A percentile compares a stretch with the other conserved stretches of the same genome.
phyloP scores from a whole-genome alignment of 2,888 invertebrate genomes.

The Phyllotreta cruciferae region DNA sequence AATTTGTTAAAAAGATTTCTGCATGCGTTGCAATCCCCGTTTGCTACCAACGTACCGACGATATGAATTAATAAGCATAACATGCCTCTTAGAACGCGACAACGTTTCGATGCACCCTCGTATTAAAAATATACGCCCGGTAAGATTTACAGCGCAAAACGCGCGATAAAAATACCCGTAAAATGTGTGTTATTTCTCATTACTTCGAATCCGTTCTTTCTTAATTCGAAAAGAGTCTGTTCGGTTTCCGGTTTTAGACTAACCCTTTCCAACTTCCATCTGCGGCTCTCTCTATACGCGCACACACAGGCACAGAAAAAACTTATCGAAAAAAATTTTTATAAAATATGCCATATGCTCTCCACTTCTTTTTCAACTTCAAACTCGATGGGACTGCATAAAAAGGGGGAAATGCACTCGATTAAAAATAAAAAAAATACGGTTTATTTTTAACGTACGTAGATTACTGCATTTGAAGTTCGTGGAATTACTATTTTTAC shows the following conservation, averaged over 20 bases:
- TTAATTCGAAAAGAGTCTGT: conserved; percentile 44
- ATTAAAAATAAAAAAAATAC: conserved; percentile 41
- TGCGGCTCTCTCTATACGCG: conserved; percentile 28
- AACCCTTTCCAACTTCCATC: conserved; percentile 44
- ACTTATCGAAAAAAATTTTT: conserved; percentile 50
- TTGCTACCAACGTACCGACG: no score
- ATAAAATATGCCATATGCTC: conserved; percentile 51
- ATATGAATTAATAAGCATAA: no score
- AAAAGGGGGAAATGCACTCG: conserved; percentile 41
- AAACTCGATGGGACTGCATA: conserved; percentile 21
- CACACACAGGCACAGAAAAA: conserved; percentile 38
- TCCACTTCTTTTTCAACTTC: conserved; percentile 27
- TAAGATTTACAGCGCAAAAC: conserved; percentile 17
- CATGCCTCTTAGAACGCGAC: no score
- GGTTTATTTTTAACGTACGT: conserved; percentile 43
- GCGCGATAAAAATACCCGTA: conserved; percentile 38
- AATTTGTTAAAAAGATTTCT: no score
- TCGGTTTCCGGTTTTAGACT: conserved; percentile 43
- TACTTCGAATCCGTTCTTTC: conserved; percentile 38
- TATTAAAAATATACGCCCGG: no score
- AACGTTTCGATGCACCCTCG: no score
- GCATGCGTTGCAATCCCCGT: no score
- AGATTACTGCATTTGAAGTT: neutral
- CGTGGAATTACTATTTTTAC: neutral
- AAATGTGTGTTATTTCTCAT: conserved; percentile 43